Evolutionary conservation across 2,797 vertebrate genomes (phyloP), one percentile per base, ranked within the genome.

Genomic region (Enoplosus armatus): DNA sequence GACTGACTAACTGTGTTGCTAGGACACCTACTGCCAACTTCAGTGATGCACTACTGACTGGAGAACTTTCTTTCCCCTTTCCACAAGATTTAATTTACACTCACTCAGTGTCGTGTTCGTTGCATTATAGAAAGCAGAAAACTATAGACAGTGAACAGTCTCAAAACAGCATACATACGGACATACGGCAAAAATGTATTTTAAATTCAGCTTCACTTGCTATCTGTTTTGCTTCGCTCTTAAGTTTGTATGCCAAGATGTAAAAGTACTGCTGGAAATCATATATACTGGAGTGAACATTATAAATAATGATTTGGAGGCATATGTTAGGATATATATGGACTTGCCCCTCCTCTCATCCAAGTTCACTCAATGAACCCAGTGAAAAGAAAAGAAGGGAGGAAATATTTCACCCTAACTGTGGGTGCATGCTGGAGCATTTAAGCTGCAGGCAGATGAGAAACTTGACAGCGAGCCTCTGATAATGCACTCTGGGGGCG

Each of bases 401-500:
- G 43, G 56, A 63, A 63, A 39, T 45, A 71, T 47, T 70, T 73
- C 27, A 35, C 8, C 50, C 37, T 15, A 9, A 45, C 61, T 27
- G 20, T 1, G 4, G 15, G 39, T 58, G 60, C 54, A 64, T 56
- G 66, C 59, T 66, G 62, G 51, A 80, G 63, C 61, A 16, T 77
- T 77, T 73, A 71, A 79, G 59, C 54, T 81, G 78, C 77, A 69
- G 70, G 60, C 54, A 80, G 70, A 85, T 78, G 80, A 87, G 80
- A 77, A 79, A 62, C 29, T 68, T 77, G 81, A 87, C 83, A 83
- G 82, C 16, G 6, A 84, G 65, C 72, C 62, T 88, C 72, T 87
- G 83, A 86, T 77, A 59, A 78, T 67, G 43, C 59, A 72, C 75
- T 84, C 56, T 56, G 50, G 70, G 73, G 78, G 48, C 15, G 11